Percentiles rank a stretch among this genome's conserved stretches.
Evolutionary conservation across 2,888 invertebrate genomes (phyloP).

Genomic region (Mesoligia furuncula): DNA sequence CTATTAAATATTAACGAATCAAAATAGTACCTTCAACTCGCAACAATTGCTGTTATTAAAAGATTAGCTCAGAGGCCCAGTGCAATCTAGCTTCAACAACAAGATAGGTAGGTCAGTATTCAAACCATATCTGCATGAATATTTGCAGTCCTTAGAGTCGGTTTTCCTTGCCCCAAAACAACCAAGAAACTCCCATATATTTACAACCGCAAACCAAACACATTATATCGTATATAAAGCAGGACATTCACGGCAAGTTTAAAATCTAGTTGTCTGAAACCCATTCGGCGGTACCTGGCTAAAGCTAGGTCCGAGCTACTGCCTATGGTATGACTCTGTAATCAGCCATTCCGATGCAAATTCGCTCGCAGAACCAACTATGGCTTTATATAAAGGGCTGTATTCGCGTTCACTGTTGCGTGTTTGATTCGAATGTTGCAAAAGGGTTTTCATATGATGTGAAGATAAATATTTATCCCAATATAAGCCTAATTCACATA

Average conservation of each 20-base stretch:
- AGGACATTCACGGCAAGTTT: slow-evolving; percentile 68
- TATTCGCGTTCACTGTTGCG: slow-evolving; percentile 64
- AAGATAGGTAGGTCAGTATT: neutral
- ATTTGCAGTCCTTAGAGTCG: neutral
- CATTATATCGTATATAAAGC: slow-evolving; percentile 64
- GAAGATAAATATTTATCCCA: neutral
- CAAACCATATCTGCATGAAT: neutral
- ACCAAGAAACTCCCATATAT: slow-evolving; percentile 32
- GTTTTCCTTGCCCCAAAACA: slow-evolving; percentile 13
- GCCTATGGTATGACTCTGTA: slow-evolving; percentile 87
- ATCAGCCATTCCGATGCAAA: slow-evolving; percentile 90
- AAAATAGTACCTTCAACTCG: too few species aligned
- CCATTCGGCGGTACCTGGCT: slow-evolving; percentile 69
- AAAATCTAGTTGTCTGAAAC: slow-evolving; percentile 71
- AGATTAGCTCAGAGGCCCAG: neutral
- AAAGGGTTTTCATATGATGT: neutral
- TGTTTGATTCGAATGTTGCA: slow-evolving; percentile 57
- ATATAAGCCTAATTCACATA: neutral
- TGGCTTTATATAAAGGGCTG: slow-evolving; percentile 84
- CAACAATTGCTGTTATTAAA: neutral
- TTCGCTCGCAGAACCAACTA: slow-evolving; percentile 87
- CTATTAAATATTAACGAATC: too few species aligned
- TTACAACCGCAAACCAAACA: slow-evolving; percentile 50
- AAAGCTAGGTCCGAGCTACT: slow-evolving; percentile 77
- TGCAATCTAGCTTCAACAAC: neutral